A percentile compares a stretch with the other conserved stretches of the same genome.
phyloP scores from a whole-genome alignment of 2,797 vertebrate genomes.

The Chrosomus eos region DNA sequence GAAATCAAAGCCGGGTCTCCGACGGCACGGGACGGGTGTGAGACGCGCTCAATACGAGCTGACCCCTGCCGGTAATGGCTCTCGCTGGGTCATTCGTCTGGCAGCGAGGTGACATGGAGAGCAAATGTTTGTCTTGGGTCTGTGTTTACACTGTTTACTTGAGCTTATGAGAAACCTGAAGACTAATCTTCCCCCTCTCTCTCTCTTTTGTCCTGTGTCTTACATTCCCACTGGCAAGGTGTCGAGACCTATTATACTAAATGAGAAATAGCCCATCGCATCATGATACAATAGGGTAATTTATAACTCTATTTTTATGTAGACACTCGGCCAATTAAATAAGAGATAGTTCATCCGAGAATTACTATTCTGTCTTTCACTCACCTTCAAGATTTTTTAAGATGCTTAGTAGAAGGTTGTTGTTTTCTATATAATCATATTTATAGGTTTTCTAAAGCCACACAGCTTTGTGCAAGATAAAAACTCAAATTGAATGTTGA shows the following conservation, averaged over 20 bases:
- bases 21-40: constrained; percentile 15
- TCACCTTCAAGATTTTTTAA: not conserved
- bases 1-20: constrained; percentile 56
- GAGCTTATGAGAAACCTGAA: constrained; percentile 64
- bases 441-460: not conserved
- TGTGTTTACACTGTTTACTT: constrained; percentile 66
- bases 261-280: constrained; percentile 43
- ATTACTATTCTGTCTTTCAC: not conserved
- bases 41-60: constrained; percentile 49
- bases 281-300: constrained; percentile 19
- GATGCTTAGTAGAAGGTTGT: not conserved
- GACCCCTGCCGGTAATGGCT: constrained; percentile 54
- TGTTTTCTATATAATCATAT: not conserved
- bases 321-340: constrained; percentile 2
- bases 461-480: not conserved
- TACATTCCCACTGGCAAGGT: constrained; percentile 38
- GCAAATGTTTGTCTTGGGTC: constrained; percentile 71
- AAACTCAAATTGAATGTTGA: not conserved
- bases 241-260: constrained; percentile 28
- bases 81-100: constrained; percentile 61
- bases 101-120: constrained; percentile 40
- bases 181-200: constrained; percentile 11
- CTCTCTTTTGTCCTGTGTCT: constrained; percentile 28
- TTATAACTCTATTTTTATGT: not conserved
- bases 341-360: not conserved